These are phyloP conservation scores for Bombus confusus DNA, from an alignment of 1,140 invertebrate species.

Conservation along the genomic window DNA sequence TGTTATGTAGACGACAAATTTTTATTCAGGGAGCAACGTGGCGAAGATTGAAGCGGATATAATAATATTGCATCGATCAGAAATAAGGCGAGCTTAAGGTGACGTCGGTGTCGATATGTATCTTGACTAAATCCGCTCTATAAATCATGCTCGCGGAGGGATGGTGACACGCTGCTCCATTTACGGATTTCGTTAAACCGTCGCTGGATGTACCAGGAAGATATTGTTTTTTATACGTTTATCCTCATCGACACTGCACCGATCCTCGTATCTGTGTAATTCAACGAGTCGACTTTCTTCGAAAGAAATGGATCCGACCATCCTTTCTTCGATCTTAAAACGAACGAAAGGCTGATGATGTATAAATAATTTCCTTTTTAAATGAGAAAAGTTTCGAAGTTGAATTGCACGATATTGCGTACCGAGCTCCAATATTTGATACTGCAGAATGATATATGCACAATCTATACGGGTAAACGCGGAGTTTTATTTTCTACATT, in stretches of 20 bases:
- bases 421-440: no score
- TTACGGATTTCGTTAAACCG: slow-evolving; percentile 19
- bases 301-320: not conserved
- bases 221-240: not conserved
- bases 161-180: not conserved
- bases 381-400: no score
- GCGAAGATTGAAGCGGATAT: not conserved
- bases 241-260: not conserved
- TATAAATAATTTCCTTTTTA: no score
- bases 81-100: slow-evolving; percentile 28
- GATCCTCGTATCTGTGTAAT: not conserved
- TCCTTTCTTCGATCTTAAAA: no score
- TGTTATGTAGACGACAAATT: not conserved
- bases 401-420: no score
- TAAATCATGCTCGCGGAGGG: slow-evolving; percentile 9
- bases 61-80: slow-evolving; percentile 45
- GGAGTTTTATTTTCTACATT: not conserved
- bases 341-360: no score
- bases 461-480: not conserved
- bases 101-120: slow-evolving; percentile 11
- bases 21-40: slow-evolving; percentile 22
- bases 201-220: not conserved
- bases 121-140: not conserved
- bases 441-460: not conserved
- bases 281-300: not conserved